Base-by-base conservation (phyloP, 2,888 invertebrate genomes). In the Trissoscelio sp. region DNA sequence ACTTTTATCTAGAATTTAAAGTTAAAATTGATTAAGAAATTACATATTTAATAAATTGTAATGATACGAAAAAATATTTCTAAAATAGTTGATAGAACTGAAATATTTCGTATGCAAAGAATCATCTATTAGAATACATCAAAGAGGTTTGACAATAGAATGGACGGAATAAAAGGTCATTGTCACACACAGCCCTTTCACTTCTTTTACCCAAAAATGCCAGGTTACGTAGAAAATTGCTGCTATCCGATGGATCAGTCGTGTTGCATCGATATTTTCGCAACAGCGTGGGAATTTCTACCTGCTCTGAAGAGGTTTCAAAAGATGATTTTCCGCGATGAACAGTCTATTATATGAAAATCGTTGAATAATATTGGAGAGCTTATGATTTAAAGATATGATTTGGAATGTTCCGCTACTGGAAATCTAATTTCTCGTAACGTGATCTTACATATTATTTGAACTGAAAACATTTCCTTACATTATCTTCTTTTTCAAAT, bases 211-310 rank as follows among this genome's bases (percentile, higher is more conserved):
- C 31, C 22, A n/a, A 16, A 62, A 53, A 62, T 12, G 62, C 37
- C 53, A 62, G 53, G 37, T 73, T 73, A 60, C 53, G 34, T 62
- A 24, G 28, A 53, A 62, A 73, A 62, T 72, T 51, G 44, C 11
- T 39, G 14, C 9, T 20, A 62, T 1, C 3, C 31, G 37, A 11
- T 62, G 31, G 24, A 66, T 48, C 48, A 58, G 39, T 42, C 18
- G 42, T 12, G 4, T 57, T 69, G 57, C 57, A 12, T 62, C 31
- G 62, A 31, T 24, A 34, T 64, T 74, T 74, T 74, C 34, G 74
- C 64, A 74, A 64, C 7, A 66, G 64, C 74, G 64, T 74, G 74
- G 39, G 74, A 74, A 74, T 46, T 6, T 20, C 20, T 62, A 55
- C 55, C 73, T 73, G 55, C 55, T 64, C 22, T 3, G 31, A 0